Conservation (phyloP, 2,888 invertebrate species). For the Odiellus spinosus region DNA sequence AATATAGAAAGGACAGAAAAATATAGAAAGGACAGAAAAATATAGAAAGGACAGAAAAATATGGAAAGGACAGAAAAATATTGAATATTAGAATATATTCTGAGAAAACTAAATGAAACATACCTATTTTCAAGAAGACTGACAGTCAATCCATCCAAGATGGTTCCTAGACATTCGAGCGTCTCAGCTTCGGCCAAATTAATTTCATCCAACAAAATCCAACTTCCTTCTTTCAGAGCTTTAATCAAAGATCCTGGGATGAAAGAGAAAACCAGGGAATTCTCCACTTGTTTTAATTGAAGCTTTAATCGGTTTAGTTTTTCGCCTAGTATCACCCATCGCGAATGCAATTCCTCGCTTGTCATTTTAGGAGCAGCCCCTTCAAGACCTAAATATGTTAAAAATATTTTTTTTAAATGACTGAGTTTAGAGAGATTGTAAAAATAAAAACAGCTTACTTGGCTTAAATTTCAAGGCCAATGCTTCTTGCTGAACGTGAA, state of each 20-base stretch:
- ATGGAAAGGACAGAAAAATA: no score
- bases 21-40: no score
- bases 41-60: no score
- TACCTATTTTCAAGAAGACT: slow-evolving; percentile 71
- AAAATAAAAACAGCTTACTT: slow-evolving; percentile 7
- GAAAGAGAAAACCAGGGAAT: slow-evolving; percentile 50
- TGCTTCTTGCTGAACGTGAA: slow-evolving; percentile 52
- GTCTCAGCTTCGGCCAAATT: slow-evolving; percentile 95
- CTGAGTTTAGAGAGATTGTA: no score
- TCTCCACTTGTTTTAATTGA: slow-evolving; percentile 50
- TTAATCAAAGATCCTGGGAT: slow-evolving; percentile 61
- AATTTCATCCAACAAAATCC: slow-evolving; percentile 95
- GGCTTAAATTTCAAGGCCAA: slow-evolving; percentile 30
- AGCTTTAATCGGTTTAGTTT: slow-evolving; percentile 53
- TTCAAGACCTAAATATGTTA: no score
- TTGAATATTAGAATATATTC: no score
- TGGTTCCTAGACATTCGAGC: slow-evolving; percentile 76
- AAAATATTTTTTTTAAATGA: no score
- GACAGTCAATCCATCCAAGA: slow-evolving; percentile 54
- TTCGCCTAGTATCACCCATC: slow-evolving; percentile 49
- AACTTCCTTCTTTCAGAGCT: slow-evolving; percentile 73
- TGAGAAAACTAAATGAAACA: no score
- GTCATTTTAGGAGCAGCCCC: no score
- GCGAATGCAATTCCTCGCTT: neutral
- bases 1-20: no score